Base-by-base conservation (phyloP, 2,113 vertebrate genomes). In the Rhinolophus sinicus region DNA sequence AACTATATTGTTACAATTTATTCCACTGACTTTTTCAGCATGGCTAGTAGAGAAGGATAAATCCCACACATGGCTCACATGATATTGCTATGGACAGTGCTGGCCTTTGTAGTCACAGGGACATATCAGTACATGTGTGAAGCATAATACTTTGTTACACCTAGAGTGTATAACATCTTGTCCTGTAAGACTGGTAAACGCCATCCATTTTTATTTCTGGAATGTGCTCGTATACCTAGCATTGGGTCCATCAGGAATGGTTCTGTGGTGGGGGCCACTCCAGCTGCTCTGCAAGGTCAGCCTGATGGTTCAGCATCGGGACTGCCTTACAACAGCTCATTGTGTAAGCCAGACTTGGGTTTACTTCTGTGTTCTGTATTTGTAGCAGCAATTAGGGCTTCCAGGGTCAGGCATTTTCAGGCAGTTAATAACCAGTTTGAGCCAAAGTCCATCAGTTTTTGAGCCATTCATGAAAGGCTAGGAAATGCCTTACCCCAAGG, bases 371-470 rank as follows among this genome's bases (percentile, higher is more conserved):
- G 15, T 62, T 93, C 85, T 52, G 73, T 85, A 28, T 96, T 65
- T 90, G 86, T 24, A 73, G 58, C 54, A 80, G 73, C 78, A 90
- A 78, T 88, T 77, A 96, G 28, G 54, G 44, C 76, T 94, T 90
- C 91, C 40, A 92, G 92, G 96, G 96, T 97, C 97, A 97, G 92
- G 67, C 72, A 90, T 92, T 96, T 95, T 14, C 14, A 90, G 92
- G 72, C 80, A 84, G 78, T 95, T 93, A 95, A 96, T 95, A 88
- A 87, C 83, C 86, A 93, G 69, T 67, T 81, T 93, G 97, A 97
- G 94, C 85, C 81, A 69, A 97, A 95, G 95, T 93, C 95, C 54
- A 88, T 88, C 91, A 94, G 70, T 72, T 86, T 92, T 90, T 86
- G 78, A 50, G 50, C 78, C 78, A 82, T 78, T 95, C 94, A 95